Conservation (phyloP, 2,888 invertebrate species). For the Buathra laborator region DNA sequence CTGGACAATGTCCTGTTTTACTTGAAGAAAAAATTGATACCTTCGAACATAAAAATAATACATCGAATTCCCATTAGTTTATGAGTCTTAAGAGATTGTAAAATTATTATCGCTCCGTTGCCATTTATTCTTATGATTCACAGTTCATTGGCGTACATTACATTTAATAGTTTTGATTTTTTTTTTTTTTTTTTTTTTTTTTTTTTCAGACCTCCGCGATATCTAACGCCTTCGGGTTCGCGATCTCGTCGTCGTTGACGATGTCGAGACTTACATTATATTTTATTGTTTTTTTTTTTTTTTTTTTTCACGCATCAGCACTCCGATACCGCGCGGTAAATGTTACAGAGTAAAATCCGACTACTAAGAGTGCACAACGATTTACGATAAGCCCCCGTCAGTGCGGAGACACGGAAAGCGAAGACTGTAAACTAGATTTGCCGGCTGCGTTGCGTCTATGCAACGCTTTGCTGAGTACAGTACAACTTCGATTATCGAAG, state of each 20-base stretch:
- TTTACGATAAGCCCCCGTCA: constrained; percentile 12
- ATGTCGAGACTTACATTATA: too few species aligned
- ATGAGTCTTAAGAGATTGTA: neutral
- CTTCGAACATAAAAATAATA: constrained; percentile 86
- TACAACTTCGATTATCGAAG: too few species aligned
- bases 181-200: neutral
- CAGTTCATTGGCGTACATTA: neutral
- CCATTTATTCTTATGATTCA: neutral
- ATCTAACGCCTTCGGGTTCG: neutral
- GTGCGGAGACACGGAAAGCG: constrained; percentile 12
- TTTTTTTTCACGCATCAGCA: too few species aligned
- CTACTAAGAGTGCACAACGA: constrained; percentile 8
- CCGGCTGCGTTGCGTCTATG: neutral
- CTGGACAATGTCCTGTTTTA: constrained; percentile 98
- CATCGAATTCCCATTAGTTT: neutral
- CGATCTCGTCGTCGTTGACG: too few species aligned
- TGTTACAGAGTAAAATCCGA: neutral
- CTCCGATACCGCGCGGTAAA: neutral
- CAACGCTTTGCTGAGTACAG: neutral
- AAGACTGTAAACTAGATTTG: constrained; percentile 53
- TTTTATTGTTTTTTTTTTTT: too few species aligned
- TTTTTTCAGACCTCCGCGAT: constrained; percentile 3
- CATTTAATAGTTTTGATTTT: neutral
- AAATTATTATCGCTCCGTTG: neutral
- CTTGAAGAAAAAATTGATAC: constrained; percentile 98